Conservation (phyloP, 1,140 invertebrate species). For the Monomorium pharaonis region DNA sequence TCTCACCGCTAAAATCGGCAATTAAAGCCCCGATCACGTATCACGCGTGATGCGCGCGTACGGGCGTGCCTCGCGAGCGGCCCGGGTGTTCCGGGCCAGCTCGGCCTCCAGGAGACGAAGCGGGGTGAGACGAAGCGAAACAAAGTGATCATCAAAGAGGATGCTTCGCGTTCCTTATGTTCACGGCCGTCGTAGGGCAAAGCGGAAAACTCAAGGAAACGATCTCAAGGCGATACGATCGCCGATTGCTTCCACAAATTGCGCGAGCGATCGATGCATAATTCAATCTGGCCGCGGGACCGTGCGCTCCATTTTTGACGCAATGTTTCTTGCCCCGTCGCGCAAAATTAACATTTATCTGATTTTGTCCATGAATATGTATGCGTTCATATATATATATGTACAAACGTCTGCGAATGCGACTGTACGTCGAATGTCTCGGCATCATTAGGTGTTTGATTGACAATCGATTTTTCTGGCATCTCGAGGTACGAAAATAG, state of each 20-base stretch:
- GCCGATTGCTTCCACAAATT: constrained; percentile 6
- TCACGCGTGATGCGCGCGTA: constrained; percentile 29
- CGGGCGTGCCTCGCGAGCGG: constrained; percentile 56
- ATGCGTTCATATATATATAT: no score
- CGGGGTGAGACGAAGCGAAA: neutral
- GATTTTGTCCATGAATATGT: neutral
- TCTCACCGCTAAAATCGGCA: constrained; percentile 27
- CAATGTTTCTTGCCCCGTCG: neutral
- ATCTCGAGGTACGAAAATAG: no score
- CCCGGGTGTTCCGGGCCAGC: neutral
- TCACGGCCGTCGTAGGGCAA: constrained; percentile 39
- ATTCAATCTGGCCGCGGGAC: neutral
- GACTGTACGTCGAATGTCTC: no score
- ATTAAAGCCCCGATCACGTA: constrained; percentile 66
- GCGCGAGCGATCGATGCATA: neutral
- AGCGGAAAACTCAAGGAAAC: constrained; percentile 40
- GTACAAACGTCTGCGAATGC: no score
- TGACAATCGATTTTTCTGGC: no score
- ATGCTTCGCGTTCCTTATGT: constrained; percentile 49
- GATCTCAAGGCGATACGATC: neutral
- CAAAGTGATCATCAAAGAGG: constrained; percentile 50
- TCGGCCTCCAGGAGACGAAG: constrained; percentile 52
- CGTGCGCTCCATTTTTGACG: neutral
- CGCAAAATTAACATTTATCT: neutral
- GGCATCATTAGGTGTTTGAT: no score